phyloP scores from a whole-genome alignment of 2,888 invertebrate genomes.

The Drosophila lacicola region DNA sequence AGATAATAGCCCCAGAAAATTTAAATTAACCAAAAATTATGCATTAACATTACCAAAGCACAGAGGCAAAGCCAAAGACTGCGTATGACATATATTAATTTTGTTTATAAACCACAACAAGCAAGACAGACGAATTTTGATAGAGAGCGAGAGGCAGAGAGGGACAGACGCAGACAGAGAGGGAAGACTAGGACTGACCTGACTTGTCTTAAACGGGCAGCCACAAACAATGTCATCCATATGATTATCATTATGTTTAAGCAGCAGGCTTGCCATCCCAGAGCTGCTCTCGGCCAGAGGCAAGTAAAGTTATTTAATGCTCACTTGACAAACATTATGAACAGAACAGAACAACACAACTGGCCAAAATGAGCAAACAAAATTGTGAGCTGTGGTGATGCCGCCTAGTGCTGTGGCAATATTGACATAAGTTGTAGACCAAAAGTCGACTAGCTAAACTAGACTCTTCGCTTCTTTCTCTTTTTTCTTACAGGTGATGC shows the following conservation, averaged over 20 bases:
- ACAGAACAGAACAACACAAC: conserved; percentile 48
- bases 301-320: conserved; percentile 74
- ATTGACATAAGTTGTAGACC: conserved; percentile 56
- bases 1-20: conserved; percentile 77
- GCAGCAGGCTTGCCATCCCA: conserved; percentile 27
- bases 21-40: conserved; percentile 83
- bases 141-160: background rate
- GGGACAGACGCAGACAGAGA: no score
- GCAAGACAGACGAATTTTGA: background rate
- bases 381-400: conserved; percentile 21
- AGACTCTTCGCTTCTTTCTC: conserved; percentile 21
- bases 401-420: conserved; percentile 48
- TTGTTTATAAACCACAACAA: conserved; percentile 69
- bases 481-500: conserved; percentile 92
- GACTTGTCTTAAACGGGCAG: conserved; percentile 63
- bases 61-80: conserved; percentile 33
- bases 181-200: conserved; percentile 40
- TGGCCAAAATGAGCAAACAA: conserved; percentile 53
- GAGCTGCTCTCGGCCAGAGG: background rate
- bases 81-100: conserved; percentile 78
- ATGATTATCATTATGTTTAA: conserved; percentile 73
- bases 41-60: conserved; percentile 77
- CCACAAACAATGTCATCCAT: conserved; percentile 78
- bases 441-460: conserved; percentile 12
- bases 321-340: conserved; percentile 72